These are phyloP conservation scores for Sabellastarte sp. DNA, from an alignment of 2,888 invertebrate genomes.

Conservation along the genomic window DNA sequence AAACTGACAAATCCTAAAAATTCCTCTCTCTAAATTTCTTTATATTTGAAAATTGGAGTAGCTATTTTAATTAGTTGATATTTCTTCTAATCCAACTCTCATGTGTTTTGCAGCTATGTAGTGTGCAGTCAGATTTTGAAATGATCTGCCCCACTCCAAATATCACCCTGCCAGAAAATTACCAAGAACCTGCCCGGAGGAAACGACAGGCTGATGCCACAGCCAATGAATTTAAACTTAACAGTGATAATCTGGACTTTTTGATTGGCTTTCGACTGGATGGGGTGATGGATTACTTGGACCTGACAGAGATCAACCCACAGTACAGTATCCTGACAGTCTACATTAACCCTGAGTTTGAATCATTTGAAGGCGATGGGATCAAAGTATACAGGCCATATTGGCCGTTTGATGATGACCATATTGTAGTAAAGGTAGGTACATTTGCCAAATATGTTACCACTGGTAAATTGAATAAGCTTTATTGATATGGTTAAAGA, in stretches of 20 bases:
- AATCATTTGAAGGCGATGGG: slow-evolving; percentile 5
- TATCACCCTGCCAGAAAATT: slow-evolving; percentile 8
- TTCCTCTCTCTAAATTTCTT: no score
- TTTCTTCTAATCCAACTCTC: no score
- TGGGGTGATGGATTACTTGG: slow-evolving; percentile 18
- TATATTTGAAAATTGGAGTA: no score
- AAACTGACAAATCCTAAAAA: no score
- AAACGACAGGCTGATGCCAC: not conserved
- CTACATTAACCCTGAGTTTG: slow-evolving; percentile 19
- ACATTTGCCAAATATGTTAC: no score
- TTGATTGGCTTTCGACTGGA: slow-evolving; percentile 24
- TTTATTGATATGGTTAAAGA: no score
- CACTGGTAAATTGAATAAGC: no score
- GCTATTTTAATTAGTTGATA: no score
- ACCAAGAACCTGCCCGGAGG: not conserved
- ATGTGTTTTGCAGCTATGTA: slow-evolving; percentile 14
- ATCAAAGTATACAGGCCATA: slow-evolving; percentile 14
- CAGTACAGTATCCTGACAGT: slow-evolving; percentile 15
- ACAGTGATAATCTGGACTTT: slow-evolving; percentile 15
- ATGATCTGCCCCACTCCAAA: slow-evolving; percentile 23
- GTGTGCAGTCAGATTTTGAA: not conserved
- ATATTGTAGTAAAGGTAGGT: not conserved
- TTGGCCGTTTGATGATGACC: slow-evolving; percentile 13
- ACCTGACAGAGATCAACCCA: slow-evolving; percentile 15
- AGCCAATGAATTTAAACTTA: slow-evolving; percentile 1